These are phyloP conservation scores for Thaleichthys pacificus DNA, from an alignment of 2,797 vertebrate species.

Conservation along the genomic window DNA sequence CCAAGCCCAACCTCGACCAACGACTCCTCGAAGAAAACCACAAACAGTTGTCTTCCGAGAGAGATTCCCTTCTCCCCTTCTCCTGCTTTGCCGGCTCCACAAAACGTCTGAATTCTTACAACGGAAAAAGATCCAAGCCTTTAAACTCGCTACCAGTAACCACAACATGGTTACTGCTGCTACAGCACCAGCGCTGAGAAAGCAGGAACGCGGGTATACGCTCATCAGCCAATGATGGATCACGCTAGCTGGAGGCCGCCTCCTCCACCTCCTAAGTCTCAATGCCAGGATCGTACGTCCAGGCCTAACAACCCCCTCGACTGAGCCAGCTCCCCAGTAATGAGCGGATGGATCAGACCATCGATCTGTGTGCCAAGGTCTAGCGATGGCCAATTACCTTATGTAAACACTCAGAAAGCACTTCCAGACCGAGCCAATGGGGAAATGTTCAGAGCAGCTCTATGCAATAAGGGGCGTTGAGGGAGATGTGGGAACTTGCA, in stretches of 20 bases:
- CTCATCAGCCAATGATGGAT: conserved; percentile 53
- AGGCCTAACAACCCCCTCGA: conserved; percentile 58
- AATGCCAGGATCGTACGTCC: conserved; percentile 51
- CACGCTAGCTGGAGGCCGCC: conserved; percentile 53
- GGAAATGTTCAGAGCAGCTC: conserved; percentile 37
- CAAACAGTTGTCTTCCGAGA: too few relatives aligned
- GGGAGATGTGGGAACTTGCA: conserved; percentile 27
- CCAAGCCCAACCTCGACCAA: too few relatives aligned
- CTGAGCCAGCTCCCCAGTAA: conserved; percentile 61
- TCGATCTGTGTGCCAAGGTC: conserved; percentile 64
- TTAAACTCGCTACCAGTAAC: too few relatives aligned
- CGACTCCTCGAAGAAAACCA: too few relatives aligned
- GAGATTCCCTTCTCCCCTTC: not conserved
- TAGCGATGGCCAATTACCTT: conserved; percentile 69
- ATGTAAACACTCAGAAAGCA: conserved; percentile 65
- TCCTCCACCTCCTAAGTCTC: conserved; percentile 42
- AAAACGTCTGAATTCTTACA: not conserved
- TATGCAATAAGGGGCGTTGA: conserved; percentile 39
- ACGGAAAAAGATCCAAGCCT: too few relatives aligned
- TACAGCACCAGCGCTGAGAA: too few relatives aligned
- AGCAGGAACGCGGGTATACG: conserved; percentile 8
- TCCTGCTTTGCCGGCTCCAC: not conserved
- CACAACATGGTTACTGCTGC: too few relatives aligned
- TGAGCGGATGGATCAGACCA: conserved; percentile 72
- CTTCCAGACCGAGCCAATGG: conserved; percentile 40